Conservation (phyloP, 2,113 vertebrate species). For the Trogon surrucura region DNA sequence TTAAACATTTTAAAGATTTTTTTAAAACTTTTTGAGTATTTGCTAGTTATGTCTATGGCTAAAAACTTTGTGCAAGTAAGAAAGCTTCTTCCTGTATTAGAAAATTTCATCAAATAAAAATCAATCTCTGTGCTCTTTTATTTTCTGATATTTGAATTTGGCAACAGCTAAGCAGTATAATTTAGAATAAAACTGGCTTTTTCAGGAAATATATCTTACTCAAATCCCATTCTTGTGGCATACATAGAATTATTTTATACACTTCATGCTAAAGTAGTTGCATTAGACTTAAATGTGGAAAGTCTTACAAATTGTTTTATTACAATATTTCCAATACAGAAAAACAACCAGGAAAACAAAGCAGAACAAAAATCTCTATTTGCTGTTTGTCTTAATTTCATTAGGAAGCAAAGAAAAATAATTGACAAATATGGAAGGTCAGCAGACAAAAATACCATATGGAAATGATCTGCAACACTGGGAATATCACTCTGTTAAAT, state of each 20-base stretch:
- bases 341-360: background rate
- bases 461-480: background rate
- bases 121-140: background rate
- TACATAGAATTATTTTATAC: background rate
- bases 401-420: background rate
- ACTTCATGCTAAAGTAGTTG: background rate
- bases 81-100: background rate
- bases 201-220: background rate
- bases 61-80: background rate
- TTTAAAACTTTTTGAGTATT: background rate
- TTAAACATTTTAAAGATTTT: background rate
- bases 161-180: background rate
- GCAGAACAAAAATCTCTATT: background rate
- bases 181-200: background rate
- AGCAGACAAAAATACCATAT: conserved; percentile 4
- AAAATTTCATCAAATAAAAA: background rate
- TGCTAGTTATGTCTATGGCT: background rate
- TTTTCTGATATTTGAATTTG: background rate
- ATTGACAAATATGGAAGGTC: background rate
- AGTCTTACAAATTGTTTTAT: background rate
- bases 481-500: conserved; percentile 21
- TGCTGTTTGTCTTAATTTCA: background rate
- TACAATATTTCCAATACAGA: background rate
- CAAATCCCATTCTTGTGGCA: background rate
- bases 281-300: background rate